Conservation (phyloP, 2,888 invertebrate species). For the Megalurothrips usitatus region DNA sequence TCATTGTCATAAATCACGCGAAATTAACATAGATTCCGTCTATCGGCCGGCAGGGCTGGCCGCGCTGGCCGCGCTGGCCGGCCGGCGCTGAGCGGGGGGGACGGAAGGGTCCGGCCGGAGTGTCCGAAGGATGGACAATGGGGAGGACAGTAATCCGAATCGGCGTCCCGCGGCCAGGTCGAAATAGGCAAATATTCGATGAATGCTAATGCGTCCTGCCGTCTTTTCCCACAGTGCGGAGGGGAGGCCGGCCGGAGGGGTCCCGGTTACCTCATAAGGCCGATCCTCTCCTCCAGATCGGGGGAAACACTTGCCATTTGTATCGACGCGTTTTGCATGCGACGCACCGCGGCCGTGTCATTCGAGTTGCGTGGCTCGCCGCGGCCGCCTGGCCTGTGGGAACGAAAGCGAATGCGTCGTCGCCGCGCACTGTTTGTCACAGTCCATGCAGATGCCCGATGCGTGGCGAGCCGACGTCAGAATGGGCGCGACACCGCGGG, state of each 20-base stretch:
- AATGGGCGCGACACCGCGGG: too few species aligned
- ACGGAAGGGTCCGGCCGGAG: neutral
- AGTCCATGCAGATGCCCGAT: neutral
- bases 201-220: slow-evolving; percentile 10
- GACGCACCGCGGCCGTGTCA: too few species aligned
- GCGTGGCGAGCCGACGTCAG: too few species aligned
- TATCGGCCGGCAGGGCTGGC: too few species aligned
- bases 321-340: too few species aligned
- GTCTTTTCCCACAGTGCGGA: slow-evolving; percentile 8
- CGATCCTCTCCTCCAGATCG: neutral
- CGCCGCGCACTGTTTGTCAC: neutral
- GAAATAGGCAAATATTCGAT: slow-evolving; percentile 18
- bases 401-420: neutral
- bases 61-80: neutral
- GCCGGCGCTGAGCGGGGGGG: neutral
- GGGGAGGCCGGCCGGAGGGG: neutral
- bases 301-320: neutral
- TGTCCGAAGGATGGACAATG: slow-evolving; percentile 11
- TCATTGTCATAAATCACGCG: slow-evolving; percentile 19
- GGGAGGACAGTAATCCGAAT: neutral
- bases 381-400: neutral
- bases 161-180: neutral
- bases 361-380: too few species aligned
- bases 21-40: slow-evolving; percentile 10
- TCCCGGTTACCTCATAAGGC: too few species aligned